Conservation (phyloP, 2,888 invertebrate genomes). For the Microctonus brassicae region DNA sequence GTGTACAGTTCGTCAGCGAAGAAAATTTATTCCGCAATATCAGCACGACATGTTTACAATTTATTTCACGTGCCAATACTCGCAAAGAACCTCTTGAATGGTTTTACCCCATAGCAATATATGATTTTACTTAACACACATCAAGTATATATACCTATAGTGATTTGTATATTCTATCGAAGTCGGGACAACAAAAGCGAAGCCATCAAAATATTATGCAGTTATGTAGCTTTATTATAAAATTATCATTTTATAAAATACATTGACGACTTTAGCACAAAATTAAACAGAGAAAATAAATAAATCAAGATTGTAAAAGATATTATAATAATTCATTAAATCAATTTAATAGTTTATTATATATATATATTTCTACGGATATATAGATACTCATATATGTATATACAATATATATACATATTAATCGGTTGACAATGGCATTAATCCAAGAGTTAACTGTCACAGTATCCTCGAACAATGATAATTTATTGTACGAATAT, state of each 20-base stretch:
- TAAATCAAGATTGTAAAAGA: background rate
- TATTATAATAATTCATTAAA: background rate
- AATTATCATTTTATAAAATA: background rate
- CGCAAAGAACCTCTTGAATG: background rate
- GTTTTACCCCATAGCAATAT: background rate
- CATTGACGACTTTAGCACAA: background rate
- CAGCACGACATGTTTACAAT: background rate
- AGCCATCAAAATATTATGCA: background rate
- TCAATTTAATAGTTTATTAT: background rate
- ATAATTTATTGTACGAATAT: slow-evolving; percentile 22
- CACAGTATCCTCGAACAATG: slow-evolving; percentile 19
- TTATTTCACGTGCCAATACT: background rate
- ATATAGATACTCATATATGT: no score
- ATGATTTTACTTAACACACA: background rate
- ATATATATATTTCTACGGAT: background rate
- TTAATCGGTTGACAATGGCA: slow-evolving; percentile 2
- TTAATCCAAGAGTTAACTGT: background rate
- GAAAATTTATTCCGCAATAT: background rate
- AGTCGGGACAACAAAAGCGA: background rate
- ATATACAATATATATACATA: background rate
- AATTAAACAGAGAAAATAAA: background rate
- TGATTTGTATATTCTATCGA: background rate
- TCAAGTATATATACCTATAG: background rate
- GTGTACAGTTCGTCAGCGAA: background rate
- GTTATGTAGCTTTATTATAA: background rate